Percentiles rank a stretch among this genome's conserved stretches.
phyloP scores from a whole-genome alignment of 2,888 invertebrate genomes.

The Pseudococcus viburni region DNA sequence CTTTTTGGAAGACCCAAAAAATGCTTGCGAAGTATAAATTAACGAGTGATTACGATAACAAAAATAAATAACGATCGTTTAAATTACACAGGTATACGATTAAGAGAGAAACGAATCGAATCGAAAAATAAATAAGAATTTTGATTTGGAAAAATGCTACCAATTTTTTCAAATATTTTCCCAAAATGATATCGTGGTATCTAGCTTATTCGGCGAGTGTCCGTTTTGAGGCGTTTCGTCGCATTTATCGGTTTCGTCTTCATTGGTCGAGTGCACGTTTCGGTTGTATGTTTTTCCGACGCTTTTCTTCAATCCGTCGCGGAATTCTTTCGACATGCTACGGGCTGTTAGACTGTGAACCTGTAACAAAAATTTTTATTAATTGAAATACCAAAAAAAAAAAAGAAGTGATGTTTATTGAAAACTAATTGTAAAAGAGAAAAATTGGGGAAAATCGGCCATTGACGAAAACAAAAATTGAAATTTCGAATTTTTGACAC shows the following conservation, averaged over 20 bases:
- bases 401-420: too few species aligned
- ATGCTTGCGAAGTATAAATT: not conserved
- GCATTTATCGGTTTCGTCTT: conserved; percentile 53
- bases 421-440: too few species aligned
- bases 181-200: conserved; percentile 6
- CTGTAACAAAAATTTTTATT: conserved; percentile 65
- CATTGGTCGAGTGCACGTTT: conserved; percentile 34
- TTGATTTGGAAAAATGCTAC: conserved; percentile 3
- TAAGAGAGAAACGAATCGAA: not conserved
- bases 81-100: not conserved
- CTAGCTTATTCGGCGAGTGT: not conserved
- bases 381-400: not conserved
- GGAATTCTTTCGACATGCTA: conserved; percentile 82
- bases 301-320: conserved; percentile 75
- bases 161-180: conserved; percentile 1
- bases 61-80: not conserved
- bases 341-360: conserved; percentile 86
- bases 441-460: too few species aligned
- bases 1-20: not conserved
- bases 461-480: too few species aligned
- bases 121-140: not conserved
- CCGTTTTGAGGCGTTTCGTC: not conserved
- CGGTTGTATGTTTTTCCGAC: conserved; percentile 52
- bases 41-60: conserved; percentile 20
- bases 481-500: too few species aligned